Evolutionary conservation across 2,888 invertebrate genomes (phyloP), one percentile per base, ranked within the genome.

Genomic region (Aspidapion aeneum): DNA sequence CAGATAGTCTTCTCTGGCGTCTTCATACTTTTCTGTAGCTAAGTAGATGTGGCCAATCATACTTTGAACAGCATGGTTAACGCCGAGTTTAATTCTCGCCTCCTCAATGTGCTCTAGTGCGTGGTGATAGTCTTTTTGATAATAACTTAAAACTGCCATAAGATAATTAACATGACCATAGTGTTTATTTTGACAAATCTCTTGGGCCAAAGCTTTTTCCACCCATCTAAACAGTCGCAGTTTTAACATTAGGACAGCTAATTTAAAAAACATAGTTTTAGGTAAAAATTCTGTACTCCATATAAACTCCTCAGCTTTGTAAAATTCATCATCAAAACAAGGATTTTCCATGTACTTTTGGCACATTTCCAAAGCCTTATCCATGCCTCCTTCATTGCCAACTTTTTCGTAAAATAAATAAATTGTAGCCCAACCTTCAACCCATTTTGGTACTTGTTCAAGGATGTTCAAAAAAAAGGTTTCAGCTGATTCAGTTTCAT

Each of bases 341-440:
- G 61, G 57, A 35, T 73, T 68, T 18, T 73, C 67, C 2, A 71
- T 18, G 64, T 71, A 73, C 65, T 76, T 76, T 51, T 70, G 71
- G 0, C 72, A 75, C 74, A 75, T 78, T 61, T 75, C 77, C 60
- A 72, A 60, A 1, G 74, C 71, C 57, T 75, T 69, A 60, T 77
- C 78, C 69, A 75, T 74, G 9, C 79, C 78, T 65, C 74, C 76
- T 18, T 58, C 57, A 60, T 75, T 74, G 1, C 70, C 68, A n/a
- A 63, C 69, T 61, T 72, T 71, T 62, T 72, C 64, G 63, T 79
- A 78, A 68, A 77, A 78, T 52, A 78, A 54, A 60, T 77, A 75
- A 7, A 80, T 67, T 5, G 74, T 66, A 5, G 73, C 74, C 79
- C 80, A 80, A 35, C 76, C 79, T 74, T 78, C 77, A 1, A 75